Evolutionary conservation across 1,140 invertebrate genomes (phyloP), one percentile per base, ranked within the genome.

Genomic region (Drosophila sproati): DNA sequence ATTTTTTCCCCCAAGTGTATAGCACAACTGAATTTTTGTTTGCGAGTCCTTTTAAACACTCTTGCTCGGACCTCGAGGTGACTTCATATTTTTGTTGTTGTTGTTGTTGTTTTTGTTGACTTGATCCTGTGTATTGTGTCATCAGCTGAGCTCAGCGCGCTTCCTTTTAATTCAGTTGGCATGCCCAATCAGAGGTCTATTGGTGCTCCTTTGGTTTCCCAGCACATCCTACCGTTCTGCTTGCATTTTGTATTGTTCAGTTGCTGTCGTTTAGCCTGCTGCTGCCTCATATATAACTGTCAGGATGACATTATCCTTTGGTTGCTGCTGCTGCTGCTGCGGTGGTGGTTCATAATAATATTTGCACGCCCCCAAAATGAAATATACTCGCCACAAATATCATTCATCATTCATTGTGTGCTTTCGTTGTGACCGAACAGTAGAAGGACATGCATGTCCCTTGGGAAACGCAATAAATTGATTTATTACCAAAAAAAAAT

Each of bases 371-470:
- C 64, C 60, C 64, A 62, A 73, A 35, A 70, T 72, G 71, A 77
- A 80, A 78, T 85, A 70, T 88, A 73, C 67, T 78, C 56, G 52
- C 68, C 70, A 63, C 80, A 88, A 83, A 88, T 83, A 89, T 77
- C 71, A 88, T 88, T 78, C 77, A 88, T 85, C 81, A 89, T 82
- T 68, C 63, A 60, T 48, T 57, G 57, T 59, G 47, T 69, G n/a
- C 20, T 74, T 56, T 31, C 34, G 35, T 39, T 59, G 6, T 20
- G n/a, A 8, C 20, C 28, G 2, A 4, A 32, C 57, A 56, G n/a
- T n/a, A 28, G 39, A 10, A 54, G 55, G 8, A 32, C 39, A 45
- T 45, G 47, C 20, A 54, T 75, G 75, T 64, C 64, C 57, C 37
- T 35, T 7, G 20, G 34, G 10, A 39, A 8, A 43, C 61, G 57